phyloP scores from a whole-genome alignment of 2,888 invertebrate species.

The Neoascia interrupta region DNA sequence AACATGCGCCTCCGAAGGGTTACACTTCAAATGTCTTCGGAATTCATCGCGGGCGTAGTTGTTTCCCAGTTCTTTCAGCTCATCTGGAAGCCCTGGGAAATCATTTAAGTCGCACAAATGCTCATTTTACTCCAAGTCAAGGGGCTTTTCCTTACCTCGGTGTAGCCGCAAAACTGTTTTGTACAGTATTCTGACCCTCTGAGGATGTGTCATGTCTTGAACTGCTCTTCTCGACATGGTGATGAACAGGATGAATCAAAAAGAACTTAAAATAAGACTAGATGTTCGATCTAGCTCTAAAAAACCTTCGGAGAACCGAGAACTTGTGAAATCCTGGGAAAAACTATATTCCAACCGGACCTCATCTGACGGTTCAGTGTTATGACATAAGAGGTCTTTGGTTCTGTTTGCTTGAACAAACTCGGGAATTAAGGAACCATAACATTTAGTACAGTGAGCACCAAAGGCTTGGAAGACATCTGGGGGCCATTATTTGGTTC shows the following conservation, averaged over 20 bases:
- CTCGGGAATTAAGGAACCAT: background rate
- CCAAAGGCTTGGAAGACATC: no score
- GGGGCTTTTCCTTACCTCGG: constrained; percentile 82
- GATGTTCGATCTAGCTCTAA: background rate
- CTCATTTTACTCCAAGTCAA: no score
- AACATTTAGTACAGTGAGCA: no score
- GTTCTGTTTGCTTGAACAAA: constrained; percentile 32
- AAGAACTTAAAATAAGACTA: no score
- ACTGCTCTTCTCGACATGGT: constrained; percentile 75
- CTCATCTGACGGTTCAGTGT: background rate
- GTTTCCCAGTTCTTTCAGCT: constrained; percentile 86
- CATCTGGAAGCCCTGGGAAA: constrained; percentile 84
- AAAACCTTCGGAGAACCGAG: background rate
- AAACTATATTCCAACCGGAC: no score
- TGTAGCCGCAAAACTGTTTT: constrained; percentile 90
- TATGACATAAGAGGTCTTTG: constrained; percentile 36
- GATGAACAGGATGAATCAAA: no score
- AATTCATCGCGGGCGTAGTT: constrained; percentile 92
- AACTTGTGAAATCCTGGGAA: no score
- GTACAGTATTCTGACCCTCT: constrained; percentile 86
- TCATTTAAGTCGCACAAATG: no score
- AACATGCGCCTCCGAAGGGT: constrained; percentile 84
- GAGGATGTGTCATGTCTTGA: constrained; percentile 81
- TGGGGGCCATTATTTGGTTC: no score
- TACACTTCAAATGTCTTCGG: constrained; percentile 88